phyloP scores from a whole-genome alignment of 1,140 invertebrate species.

The Thrips palmi region DNA sequence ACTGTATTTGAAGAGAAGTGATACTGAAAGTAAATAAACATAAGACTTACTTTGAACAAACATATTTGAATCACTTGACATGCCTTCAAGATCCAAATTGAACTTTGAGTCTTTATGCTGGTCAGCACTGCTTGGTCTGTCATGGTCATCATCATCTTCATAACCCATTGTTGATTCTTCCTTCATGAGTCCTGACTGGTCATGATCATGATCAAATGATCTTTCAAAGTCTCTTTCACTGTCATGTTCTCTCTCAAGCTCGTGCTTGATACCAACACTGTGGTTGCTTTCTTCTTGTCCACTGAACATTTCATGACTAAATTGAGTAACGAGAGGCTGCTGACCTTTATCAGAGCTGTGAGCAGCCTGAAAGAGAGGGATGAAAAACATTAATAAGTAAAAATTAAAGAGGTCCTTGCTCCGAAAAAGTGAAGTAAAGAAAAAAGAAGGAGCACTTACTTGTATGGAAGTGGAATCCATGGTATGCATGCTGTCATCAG shows the following conservation, averaged over 20 bases:
- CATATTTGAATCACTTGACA: not conserved
- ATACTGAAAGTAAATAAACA: too few relatives aligned
- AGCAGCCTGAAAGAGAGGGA: constrained; percentile 2
- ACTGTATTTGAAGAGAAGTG: too few relatives aligned
- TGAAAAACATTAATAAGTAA: not conserved
- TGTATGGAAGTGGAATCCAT: constrained; percentile 55
- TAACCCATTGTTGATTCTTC: constrained; percentile 4
- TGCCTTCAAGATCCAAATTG: too few relatives aligned
- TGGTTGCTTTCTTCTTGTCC: constrained; percentile 18
- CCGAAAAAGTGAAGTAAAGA: constrained; percentile 1
- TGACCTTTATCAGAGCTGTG: constrained; percentile 3
- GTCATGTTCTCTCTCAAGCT: too few relatives aligned
- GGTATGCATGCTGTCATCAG: constrained; percentile 50
- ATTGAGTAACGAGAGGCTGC: constrained; percentile 27
- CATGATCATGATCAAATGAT: too few relatives aligned
- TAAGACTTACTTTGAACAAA: too few relatives aligned
- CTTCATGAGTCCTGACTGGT: too few relatives aligned
- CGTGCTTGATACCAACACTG: too few relatives aligned
- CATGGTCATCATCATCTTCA: constrained; percentile 6
- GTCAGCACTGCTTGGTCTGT: constrained; percentile 6
- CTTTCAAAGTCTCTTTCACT: too few relatives aligned
- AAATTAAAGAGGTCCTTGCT: constrained; percentile 2
- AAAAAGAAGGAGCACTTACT: constrained; percentile 19
- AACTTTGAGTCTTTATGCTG: not conserved
- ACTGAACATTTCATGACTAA: constrained; percentile 34